Evolutionary conservation across 2,113 vertebrate genomes (phyloP).

Genomic region (Hylia prasina): DNA sequence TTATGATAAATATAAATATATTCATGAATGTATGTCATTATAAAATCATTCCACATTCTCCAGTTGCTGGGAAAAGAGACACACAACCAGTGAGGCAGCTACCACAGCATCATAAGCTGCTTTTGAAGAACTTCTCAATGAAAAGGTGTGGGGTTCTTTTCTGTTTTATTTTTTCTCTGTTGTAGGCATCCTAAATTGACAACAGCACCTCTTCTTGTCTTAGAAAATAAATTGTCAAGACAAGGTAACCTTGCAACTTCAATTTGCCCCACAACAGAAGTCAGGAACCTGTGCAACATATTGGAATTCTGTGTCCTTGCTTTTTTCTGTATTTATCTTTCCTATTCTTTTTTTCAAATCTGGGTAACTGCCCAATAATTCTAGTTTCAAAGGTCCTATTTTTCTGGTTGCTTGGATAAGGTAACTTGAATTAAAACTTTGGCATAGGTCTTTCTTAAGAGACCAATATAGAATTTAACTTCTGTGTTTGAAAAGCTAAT

Average conservation of each 20-base stretch:
- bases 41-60: background rate
- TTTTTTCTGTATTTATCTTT: background rate
- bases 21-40: background rate
- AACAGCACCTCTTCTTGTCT: background rate
- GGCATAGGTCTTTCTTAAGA: conserved; percentile 11
- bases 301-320: background rate
- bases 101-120: background rate
- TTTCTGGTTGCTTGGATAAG: conserved; percentile 27
- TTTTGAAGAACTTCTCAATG: background rate
- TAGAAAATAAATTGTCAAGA: background rate
- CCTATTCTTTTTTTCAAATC: background rate
- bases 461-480: conserved; percentile 53
- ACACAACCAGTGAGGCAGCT: background rate
- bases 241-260: background rate
- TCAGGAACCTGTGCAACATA: background rate
- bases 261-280: background rate
- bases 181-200: background rate
- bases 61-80: background rate
- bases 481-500: conserved; percentile 64
- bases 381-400: conserved; percentile 12
- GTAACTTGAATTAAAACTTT: conserved; percentile 43
- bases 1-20: background rate
- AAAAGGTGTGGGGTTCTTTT: accelerated
- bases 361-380: background rate
- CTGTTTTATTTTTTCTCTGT: accelerated